phyloP scores from a whole-genome alignment of 2,113 vertebrate species.

The Pterophyllum scalare region DNA sequence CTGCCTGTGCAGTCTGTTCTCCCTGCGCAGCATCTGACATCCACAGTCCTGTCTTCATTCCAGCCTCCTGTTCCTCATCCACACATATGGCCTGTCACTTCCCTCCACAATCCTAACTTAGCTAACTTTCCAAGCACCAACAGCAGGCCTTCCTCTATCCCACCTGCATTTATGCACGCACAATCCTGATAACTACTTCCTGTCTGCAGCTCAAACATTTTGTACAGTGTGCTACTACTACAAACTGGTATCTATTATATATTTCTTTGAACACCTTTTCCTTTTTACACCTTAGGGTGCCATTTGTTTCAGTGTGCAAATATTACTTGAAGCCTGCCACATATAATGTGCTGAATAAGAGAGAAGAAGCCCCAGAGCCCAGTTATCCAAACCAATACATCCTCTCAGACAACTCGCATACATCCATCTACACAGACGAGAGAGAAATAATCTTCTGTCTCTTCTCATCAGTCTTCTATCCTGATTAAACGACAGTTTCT shows the following conservation, averaged over 20 bases:
- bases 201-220: conserved; percentile 19
- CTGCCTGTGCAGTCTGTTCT: conserved; percentile 35
- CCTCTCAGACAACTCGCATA: conserved; percentile 34
- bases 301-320: conserved; percentile 43
- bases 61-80: conserved; percentile 25
- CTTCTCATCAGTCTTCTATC: neutral
- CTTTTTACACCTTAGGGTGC: neutral
- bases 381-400: conserved; percentile 53
- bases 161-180: neutral
- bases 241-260: neutral
- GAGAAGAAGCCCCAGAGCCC: conserved; percentile 9
- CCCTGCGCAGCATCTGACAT: conserved; percentile 30
- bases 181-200: neutral
- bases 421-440: conserved; percentile 31
- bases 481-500: conserved; percentile 1
- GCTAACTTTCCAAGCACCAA: neutral
- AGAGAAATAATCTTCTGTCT: conserved; percentile 25
- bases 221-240: neutral
- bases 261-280: neutral
- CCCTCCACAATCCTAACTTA: neutral
- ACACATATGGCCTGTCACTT: conserved; percentile 34
- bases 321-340: conserved; percentile 46
- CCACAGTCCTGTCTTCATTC: conserved; percentile 13
- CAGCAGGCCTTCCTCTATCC: conserved; percentile 1
- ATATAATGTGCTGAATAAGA: conserved; percentile 56